These are phyloP conservation scores for Vulpes vulpes DNA, from an alignment of 2,113 vertebrate genomes.

Conservation along the genomic window DNA sequence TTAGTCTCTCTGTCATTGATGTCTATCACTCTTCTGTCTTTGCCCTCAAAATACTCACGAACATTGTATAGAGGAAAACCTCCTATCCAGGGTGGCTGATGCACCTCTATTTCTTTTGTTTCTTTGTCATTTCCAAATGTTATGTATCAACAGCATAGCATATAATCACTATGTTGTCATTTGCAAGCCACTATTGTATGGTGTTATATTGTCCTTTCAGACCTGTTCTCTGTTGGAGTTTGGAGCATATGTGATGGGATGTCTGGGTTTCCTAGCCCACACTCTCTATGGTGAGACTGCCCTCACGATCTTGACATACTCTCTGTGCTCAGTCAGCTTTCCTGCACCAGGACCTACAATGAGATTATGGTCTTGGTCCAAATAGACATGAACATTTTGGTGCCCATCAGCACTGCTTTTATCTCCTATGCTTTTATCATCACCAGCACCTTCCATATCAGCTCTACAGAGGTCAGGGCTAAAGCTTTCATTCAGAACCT, in stretches of 20 bases:
- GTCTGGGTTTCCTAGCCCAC: neutral
- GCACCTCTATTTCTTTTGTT: neutral
- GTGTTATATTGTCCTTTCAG: neutral
- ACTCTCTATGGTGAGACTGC: neutral
- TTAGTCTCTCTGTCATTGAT: neutral
- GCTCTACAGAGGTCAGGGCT: neutral
- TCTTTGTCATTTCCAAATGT: neutral
- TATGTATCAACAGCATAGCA: neutral
- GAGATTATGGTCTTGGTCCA: conserved; percentile 30
- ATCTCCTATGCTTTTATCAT: neutral
- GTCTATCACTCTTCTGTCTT: conserved; percentile 8
- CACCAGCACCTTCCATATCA: neutral
- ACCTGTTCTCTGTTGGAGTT: neutral
- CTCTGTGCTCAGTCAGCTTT: conserved; percentile 22
- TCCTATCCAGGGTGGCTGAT: neutral
- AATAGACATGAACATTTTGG: neutral
- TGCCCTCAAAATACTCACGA: conserved; percentile 30
- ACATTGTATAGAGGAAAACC: neutral
- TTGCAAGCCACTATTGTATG: neutral
- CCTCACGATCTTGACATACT: neutral
- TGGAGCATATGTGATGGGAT: conserved; percentile 11
- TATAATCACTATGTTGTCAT: neutral
- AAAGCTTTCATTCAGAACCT: neutral
- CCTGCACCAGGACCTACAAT: neutral
- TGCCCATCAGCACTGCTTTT: neutral